Conservation (phyloP, 1,140 invertebrate genomes). For the Stegodyphus dumicola region DNA sequence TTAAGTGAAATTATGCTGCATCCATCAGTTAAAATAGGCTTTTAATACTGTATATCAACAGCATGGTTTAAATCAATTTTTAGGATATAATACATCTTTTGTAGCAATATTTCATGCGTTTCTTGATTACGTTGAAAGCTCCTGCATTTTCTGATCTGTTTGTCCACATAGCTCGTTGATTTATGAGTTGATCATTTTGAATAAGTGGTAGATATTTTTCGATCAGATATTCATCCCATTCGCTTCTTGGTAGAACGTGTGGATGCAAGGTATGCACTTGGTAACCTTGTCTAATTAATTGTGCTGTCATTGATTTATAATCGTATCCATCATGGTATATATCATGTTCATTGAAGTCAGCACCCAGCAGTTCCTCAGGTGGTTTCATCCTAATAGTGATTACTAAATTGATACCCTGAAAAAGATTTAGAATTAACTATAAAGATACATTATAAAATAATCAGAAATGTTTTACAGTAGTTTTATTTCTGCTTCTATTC, state of each 20-base stretch:
- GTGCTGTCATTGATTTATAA: conserved; percentile 30
- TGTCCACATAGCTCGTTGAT: too few relatives aligned
- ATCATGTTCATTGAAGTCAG: conserved; percentile 61
- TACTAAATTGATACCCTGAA: conserved; percentile 55
- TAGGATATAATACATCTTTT: too few relatives aligned
- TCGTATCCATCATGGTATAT: conserved; percentile 59
- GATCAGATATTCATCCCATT: conserved; percentile 50
- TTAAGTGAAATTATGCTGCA: too few relatives aligned
- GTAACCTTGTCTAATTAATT: conserved; percentile 4
- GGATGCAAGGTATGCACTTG: not conserved
- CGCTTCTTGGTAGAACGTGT: conserved; percentile 17
- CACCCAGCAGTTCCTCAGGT: conserved; percentile 57
- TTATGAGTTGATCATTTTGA: too few relatives aligned
- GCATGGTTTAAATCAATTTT: too few relatives aligned
- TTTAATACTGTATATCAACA: too few relatives aligned
- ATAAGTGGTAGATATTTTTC: conserved; percentile 27
- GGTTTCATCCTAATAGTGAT: conserved; percentile 59
- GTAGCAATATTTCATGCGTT: not conserved
- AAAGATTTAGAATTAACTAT: not conserved
- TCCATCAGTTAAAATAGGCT: too few relatives aligned
- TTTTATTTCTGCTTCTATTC: too few relatives aligned
- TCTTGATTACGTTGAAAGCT: not conserved
- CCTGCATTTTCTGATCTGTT: not conserved
- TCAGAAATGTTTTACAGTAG: too few relatives aligned
- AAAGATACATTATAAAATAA: too few relatives aligned